A percentile compares a stretch with the other conserved stretches of the same genome.
These are phyloP conservation scores for Euphydryas editha DNA, from an alignment of 2,888 invertebrate species.

Conservation along the genomic window DNA sequence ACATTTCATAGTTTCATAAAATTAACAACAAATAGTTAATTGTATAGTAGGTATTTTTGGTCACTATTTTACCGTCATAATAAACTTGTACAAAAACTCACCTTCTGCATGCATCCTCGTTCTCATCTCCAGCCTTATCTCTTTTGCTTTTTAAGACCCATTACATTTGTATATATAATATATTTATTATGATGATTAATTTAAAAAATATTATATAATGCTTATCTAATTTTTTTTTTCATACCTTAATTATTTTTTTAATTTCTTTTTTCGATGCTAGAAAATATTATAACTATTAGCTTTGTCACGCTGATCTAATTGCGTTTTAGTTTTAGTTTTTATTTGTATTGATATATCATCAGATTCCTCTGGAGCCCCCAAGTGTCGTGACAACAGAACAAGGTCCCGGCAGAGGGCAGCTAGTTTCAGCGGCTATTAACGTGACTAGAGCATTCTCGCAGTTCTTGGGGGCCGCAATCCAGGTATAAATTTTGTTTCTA, in stretches of 20 bases:
- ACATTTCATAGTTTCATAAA: no score
- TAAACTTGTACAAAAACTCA: background rate
- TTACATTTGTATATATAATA: background rate
- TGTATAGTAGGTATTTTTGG: background rate
- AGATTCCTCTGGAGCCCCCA: slow-evolving; percentile 80
- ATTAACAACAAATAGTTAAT: background rate
- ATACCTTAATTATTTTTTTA: no score
- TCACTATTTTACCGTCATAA: background rate
- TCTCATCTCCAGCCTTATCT: background rate
- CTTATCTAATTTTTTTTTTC: no score
- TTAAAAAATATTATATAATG: no score
- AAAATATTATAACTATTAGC: slow-evolving; percentile 3
- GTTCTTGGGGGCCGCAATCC: slow-evolving; percentile 90
- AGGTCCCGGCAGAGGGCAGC: slow-evolving; percentile 73
- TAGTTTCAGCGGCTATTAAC: slow-evolving; percentile 89
- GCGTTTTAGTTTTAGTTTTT: background rate
- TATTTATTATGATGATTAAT: background rate
- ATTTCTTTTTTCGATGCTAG: background rate
- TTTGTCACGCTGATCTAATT: background rate
- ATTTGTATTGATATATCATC: slow-evolving; percentile 8
- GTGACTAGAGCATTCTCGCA: slow-evolving; percentile 90
- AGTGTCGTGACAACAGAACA: slow-evolving; percentile 66
- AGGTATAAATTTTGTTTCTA: slow-evolving; percentile 74
- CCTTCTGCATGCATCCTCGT: background rate
- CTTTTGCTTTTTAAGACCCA: slow-evolving; percentile 1